Evolutionary conservation across 2,113 vertebrate species (phyloP).

Genomic region (Chaetura pelagica): DNA sequence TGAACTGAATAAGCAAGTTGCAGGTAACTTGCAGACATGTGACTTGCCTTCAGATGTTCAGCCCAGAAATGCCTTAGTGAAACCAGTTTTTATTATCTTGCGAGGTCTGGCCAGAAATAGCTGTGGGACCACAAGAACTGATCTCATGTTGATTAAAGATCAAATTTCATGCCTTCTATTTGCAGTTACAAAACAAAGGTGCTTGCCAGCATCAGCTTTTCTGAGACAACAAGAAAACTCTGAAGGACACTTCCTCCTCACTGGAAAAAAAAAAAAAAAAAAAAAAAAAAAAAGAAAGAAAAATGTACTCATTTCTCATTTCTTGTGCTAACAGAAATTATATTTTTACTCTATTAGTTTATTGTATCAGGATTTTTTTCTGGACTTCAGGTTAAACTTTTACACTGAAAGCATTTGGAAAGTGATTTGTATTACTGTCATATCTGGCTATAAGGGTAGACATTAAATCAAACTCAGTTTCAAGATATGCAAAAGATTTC

Average conservation of each 20-base stretch:
- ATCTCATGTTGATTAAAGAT: neutral
- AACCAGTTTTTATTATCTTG: neutral
- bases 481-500: neutral
- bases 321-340: neutral
- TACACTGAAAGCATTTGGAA: neutral
- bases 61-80: neutral
- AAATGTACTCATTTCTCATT: neutral
- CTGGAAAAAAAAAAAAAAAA: neutral
- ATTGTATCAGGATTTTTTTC: neutral
- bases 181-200: neutral
- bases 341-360: neutral
- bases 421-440: neutral
- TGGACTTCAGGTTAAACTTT: neutral
- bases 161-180: slow-evolving; percentile 6
- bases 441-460: neutral
- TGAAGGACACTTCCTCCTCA: neutral
- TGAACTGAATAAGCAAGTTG: neutral
- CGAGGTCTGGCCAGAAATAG: neutral
- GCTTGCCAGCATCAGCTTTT: slow-evolving; percentile 12
- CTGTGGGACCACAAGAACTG: neutral
- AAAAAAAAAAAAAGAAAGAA: neutral
- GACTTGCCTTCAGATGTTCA: neutral
- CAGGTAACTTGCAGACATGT: neutral
- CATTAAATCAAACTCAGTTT: neutral
- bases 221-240: neutral